Base-by-base conservation (phyloP, 2,797 vertebrate genomes). In the Cebuella pygmaea region DNA sequence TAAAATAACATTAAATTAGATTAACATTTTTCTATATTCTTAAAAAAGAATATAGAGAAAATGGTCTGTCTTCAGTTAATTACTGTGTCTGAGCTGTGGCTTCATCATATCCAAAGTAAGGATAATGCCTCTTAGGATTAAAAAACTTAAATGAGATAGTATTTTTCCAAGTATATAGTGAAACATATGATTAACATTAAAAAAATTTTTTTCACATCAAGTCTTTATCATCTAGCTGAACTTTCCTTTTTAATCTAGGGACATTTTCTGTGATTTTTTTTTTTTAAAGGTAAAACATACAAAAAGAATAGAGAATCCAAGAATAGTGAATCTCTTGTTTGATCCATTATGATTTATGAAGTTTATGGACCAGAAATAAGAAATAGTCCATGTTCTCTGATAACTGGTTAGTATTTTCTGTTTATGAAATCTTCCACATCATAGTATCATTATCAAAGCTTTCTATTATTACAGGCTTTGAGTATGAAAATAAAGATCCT, bases 71-170 rank as follows among this genome's bases (percentile, higher is more conserved):
- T 74, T 61, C 44, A 55, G 6, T 46, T 93, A 64, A 52, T 55
- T 86, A 74, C 41, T 86, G n/a, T 50, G 55, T 93, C 39, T 90
- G 26, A 74, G 55, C 39, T 48, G 7, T 82, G n/a, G 27, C 57
- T 94, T 90, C 55, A 33, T 87, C n/a, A 67, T 87, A 94, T 91
- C 48, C 76, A 70, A 93, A 87, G 36, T 46, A 89, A 93, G 52
- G 9, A 67, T 57, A 64, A 81, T 81, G 33, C 8, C 19, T 55
- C 26, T 80, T 86, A 64, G 33, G 26, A 52, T 33, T 80, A 11
- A 80, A 80, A 61, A 93, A 85, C 44, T 85, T 83, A 88, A 80
- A 78, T 27, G 20, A 88, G 67, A 57, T 67, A 59, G 12, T 84
- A 33, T 76, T 91, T 82, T 33, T 90, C 33, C 33, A 46, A 81